Percentiles rank a stretch among this genome's conserved stretches.
Conservation (phyloP, 2,888 invertebrate species). For the Stenodera caucasica region DNA sequence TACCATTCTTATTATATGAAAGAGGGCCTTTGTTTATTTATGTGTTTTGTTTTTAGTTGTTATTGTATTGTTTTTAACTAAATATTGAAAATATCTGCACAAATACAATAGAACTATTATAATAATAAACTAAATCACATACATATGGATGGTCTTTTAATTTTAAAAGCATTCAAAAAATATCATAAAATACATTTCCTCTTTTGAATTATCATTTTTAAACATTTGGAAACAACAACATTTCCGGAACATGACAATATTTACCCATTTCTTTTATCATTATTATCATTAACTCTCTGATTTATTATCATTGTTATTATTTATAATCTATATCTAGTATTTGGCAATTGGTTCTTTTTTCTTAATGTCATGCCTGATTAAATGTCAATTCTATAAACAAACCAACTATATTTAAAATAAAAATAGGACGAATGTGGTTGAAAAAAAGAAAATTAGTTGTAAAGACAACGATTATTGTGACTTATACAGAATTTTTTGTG, state of each 20-base stretch:
- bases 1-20: not conserved
- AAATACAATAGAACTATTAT: not conserved
- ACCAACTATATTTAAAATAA: not conserved
- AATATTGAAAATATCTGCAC: not conserved
- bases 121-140: conserved; percentile 1
- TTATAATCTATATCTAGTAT: not conserved
- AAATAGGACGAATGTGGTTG: not conserved
- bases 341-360: conserved; percentile 3
- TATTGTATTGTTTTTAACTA: not conserved
- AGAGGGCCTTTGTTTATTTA: not conserved
- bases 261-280: not conserved
- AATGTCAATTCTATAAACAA: conserved; percentile 15
- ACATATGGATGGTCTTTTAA: not conserved
- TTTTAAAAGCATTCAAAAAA: not conserved
- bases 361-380: conserved; percentile 21
- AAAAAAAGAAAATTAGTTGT: not conserved
- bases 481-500: too few species aligned
- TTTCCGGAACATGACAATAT: not conserved
- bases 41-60: not conserved
- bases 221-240: not conserved
- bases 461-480: too few species aligned
- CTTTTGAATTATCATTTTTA: not conserved
- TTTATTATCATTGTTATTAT: not conserved
- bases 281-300: not conserved
- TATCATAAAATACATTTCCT: not conserved